Conservation (phyloP, 2,797 vertebrate genomes). For the Pipistrellus nathusii region DNA sequence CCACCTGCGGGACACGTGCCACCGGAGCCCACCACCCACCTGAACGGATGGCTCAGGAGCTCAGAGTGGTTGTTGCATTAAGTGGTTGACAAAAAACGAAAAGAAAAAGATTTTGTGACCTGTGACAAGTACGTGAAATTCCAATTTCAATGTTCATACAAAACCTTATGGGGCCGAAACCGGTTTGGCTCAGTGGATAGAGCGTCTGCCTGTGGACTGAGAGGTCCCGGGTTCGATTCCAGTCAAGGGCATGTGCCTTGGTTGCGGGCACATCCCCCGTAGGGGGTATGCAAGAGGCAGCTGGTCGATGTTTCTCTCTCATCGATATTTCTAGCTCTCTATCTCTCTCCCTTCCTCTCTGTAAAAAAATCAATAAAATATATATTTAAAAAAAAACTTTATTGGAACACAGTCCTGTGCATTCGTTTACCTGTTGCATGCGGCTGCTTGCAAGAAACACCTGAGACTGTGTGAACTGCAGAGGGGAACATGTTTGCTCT, state of each 20-base stretch:
- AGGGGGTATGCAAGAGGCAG: no score
- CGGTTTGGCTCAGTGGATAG: no score
- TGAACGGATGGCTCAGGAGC: not conserved
- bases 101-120: not conserved
- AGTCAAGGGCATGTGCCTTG: no score
- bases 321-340: no score
- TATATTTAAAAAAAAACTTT: not conserved
- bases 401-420: not conserved
- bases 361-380: no score
- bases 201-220: no score
- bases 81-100: not conserved
- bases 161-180: not conserved
- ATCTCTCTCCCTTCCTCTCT: no score
- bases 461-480: not conserved
- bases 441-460: not conserved
- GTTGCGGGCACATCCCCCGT: no score
- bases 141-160: not conserved
- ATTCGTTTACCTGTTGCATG: not conserved
- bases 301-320: no score
- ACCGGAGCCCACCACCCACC: fast-evolving
- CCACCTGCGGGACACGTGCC: not conserved
- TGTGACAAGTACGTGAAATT: not conserved
- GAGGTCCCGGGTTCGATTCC: no score
- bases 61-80: not conserved
- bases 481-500: not conserved